Evolutionary conservation across 2,113 vertebrate species (phyloP).

Genomic region (Lynx canadensis): DNA sequence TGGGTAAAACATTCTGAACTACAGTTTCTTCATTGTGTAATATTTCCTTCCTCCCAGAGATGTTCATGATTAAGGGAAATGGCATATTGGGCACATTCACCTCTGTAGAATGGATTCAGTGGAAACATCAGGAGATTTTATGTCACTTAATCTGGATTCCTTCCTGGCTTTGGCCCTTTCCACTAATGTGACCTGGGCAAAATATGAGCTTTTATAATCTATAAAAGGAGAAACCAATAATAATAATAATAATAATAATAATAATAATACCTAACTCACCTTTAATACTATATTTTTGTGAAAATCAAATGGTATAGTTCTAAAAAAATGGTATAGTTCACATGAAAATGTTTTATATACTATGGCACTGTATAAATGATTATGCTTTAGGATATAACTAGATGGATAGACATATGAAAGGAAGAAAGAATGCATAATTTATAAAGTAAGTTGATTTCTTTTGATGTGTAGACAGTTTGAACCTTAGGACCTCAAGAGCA

Average conservation of each 20-base stretch:
- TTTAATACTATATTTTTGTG: not conserved
- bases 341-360: not conserved
- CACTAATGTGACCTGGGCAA: not conserved
- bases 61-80: not conserved
- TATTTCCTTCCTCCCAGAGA: not conserved
- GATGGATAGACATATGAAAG: not conserved
- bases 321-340: not conserved
- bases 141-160: not conserved
- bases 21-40: not conserved
- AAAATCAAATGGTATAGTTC: not conserved
- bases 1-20: not conserved
- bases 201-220: not conserved
- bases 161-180: not conserved
- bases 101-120: not conserved
- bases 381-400: constrained; percentile 6
- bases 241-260: not conserved
- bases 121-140: not conserved
- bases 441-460: constrained; percentile 46
- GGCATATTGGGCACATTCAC: not conserved
- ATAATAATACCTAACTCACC: not conserved
- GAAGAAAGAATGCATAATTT: constrained; percentile 30
- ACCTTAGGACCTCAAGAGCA: constrained; percentile 4
- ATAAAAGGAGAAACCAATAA: not conserved
- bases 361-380: not conserved
- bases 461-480: constrained; percentile 23